A percentile compares a stretch with the other conserved stretches of the same genome.
Conservation (phyloP, 2,888 invertebrate species). For the Epiblema foenella region DNA sequence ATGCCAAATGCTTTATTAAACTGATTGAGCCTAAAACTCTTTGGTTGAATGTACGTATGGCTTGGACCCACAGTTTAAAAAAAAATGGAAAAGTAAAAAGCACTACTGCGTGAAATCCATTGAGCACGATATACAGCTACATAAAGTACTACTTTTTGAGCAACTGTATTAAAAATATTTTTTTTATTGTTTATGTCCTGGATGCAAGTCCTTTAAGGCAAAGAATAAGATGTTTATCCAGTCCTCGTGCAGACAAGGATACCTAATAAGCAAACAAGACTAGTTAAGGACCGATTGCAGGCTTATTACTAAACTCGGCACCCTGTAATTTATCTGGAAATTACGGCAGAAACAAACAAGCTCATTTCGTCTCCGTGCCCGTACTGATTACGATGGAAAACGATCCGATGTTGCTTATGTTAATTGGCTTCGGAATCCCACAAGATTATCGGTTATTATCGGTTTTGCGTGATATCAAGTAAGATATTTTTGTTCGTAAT, state of each 20-base stretch:
- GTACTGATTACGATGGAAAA: constrained; percentile 48
- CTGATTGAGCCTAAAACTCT: too few relatives aligned
- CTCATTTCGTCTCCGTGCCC: constrained; percentile 48
- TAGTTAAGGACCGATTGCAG: constrained; percentile 32
- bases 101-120: too few relatives aligned
- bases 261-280: constrained; percentile 36
- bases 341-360: constrained; percentile 60
- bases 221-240: constrained; percentile 22
- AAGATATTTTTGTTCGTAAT: neutral
- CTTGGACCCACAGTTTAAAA: too few relatives aligned
- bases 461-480: constrained; percentile 11
- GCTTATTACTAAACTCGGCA: constrained; percentile 43
- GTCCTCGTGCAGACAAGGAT: constrained; percentile 16
- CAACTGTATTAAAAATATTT: too few relatives aligned
- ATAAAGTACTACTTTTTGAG: too few relatives aligned
- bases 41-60: too few relatives aligned
- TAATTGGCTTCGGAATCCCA: constrained; percentile 28
- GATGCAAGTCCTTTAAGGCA: too few relatives aligned
- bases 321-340: constrained; percentile 58
- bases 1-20: too few relatives aligned
- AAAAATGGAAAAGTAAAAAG: too few relatives aligned
- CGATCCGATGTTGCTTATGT: constrained; percentile 43
- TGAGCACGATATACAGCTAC: too few relatives aligned
- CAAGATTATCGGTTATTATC: constrained; percentile 34
- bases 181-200: too few relatives aligned